Percentiles rank a stretch among this genome's conserved stretches.
Evolutionary conservation across 2,888 invertebrate species (phyloP).

Genomic region (Toxonevra muliebris): DNA sequence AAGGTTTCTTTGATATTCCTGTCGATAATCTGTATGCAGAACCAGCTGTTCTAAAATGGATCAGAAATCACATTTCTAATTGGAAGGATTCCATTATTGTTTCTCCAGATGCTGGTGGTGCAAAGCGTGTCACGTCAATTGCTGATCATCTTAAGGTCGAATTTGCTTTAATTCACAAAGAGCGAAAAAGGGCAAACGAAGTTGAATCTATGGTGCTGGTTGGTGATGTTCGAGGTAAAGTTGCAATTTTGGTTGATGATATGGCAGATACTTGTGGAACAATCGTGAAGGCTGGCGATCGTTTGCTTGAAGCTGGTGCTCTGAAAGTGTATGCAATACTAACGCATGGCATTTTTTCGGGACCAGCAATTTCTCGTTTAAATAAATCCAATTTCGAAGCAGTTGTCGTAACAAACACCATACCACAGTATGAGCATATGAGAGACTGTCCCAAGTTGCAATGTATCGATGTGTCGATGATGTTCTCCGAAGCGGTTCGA

Average conservation of each 20-base stretch:
- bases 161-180: constrained; percentile 92
- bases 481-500: too few relatives aligned
- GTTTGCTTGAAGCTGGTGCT: constrained; percentile 84
- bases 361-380: too few relatives aligned
- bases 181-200: constrained; percentile 87
- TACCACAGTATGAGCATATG: too few relatives aligned
- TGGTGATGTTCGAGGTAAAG: constrained; percentile 84
- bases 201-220: constrained; percentile 92
- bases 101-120: constrained; percentile 92
- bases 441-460: too few relatives aligned
- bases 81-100: constrained; percentile 90
- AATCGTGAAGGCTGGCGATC: constrained; percentile 87
- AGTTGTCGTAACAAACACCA: too few relatives aligned
- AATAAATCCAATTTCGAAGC: too few relatives aligned
- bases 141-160: constrained; percentile 91
- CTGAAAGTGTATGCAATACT: constrained; percentile 70
- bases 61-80: constrained; percentile 87
- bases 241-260: constrained; percentile 90
- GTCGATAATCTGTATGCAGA: constrained; percentile 93
- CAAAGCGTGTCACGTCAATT: constrained; percentile 87
- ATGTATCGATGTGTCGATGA: too few relatives aligned
- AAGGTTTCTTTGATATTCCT: constrained; percentile 93
- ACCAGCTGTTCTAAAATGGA: constrained; percentile 91
- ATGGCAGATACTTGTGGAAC: constrained; percentile 94
- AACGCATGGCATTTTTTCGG: too few relatives aligned